A percentile compares a stretch with the other conserved stretches of the same genome.
These are phyloP conservation scores for Phasianus colchicus DNA, from an alignment of 2,113 vertebrate species.

Conservation along the genomic window DNA sequence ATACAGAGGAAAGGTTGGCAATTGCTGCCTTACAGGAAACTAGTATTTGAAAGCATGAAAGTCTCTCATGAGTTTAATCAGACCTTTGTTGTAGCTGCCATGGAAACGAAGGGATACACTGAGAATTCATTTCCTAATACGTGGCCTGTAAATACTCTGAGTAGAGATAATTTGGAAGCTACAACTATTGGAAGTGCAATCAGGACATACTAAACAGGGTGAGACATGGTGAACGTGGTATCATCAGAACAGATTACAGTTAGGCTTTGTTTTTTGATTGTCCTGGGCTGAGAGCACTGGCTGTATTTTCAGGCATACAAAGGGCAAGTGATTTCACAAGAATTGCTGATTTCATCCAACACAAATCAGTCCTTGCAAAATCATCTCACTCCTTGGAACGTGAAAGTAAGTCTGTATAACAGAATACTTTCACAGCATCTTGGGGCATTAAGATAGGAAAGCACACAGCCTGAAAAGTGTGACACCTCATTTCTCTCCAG, in stretches of 20 bases:
- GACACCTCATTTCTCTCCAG: slow-evolving; percentile 41
- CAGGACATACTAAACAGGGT: slow-evolving; percentile 32
- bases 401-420: neutral
- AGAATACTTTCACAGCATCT: neutral
- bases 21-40: slow-evolving; percentile 40
- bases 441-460: neutral
- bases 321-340: slow-evolving; percentile 4
- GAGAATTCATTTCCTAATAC: slow-evolving; percentile 57
- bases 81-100: slow-evolving; percentile 39
- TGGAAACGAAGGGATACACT: slow-evolving; percentile 52
- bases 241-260: slow-evolving; percentile 33
- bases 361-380: slow-evolving; percentile 23
- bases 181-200: slow-evolving; percentile 52
- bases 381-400: neutral
- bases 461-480: neutral
- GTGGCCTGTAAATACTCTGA: slow-evolving; percentile 42
- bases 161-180: slow-evolving; percentile 58
- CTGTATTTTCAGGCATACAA: slow-evolving; percentile 3
- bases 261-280: slow-evolving; percentile 30
- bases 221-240: slow-evolving; percentile 20
- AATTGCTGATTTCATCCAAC: slow-evolving; percentile 22
- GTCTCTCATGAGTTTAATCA: slow-evolving; percentile 49
- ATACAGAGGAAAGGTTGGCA: slow-evolving; percentile 25
- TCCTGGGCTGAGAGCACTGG: slow-evolving; percentile 15
- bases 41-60: slow-evolving; percentile 23